phyloP scores from a whole-genome alignment of 2,888 invertebrate genomes.

The Amphimallon solstitiale region DNA sequence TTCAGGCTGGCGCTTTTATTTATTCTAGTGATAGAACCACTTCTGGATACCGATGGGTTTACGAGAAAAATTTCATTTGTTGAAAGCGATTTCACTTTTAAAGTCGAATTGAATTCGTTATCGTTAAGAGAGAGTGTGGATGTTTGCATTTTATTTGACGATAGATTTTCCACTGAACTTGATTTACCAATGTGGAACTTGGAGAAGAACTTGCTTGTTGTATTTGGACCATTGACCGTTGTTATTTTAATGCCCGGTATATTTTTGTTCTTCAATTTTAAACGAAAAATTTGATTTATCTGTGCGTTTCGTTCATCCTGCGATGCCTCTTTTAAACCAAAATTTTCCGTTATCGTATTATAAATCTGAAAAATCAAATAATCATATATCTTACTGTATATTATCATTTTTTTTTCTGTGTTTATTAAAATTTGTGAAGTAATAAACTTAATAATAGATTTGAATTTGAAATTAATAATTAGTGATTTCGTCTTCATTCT shows the following conservation, averaged over 20 bases:
- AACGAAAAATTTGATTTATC: conserved; percentile 65
- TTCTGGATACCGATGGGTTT: conserved; percentile 53
- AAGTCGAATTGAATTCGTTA: conserved; percentile 48
- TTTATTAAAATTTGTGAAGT: too few species aligned
- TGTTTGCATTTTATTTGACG: conserved; percentile 47
- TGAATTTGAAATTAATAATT: too few species aligned
- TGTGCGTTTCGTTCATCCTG: conserved; percentile 56
- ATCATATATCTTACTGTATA: too few species aligned
- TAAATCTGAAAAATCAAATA: conserved; percentile 58
- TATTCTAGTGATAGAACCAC: conserved; percentile 51
- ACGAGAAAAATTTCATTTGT: conserved; percentile 63
- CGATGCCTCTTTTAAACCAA: conserved; percentile 62
- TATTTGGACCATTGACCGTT: conserved; percentile 54
- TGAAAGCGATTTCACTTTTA: conserved; percentile 62
- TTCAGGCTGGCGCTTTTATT: conserved; percentile 44
- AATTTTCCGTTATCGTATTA: conserved; percentile 65
- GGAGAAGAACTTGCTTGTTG: conserved; percentile 61
- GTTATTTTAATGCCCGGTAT: conserved; percentile 59
- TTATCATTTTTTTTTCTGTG: too few species aligned
- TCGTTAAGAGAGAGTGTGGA: conserved; percentile 40
- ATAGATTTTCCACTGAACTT: conserved; percentile 65
- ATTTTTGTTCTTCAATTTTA: conserved; percentile 54
- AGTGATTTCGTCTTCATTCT: too few species aligned
- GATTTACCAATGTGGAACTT: conserved; percentile 64
- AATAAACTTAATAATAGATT: too few species aligned